These are phyloP conservation scores for Motacilla tschutschensis DNA, from an alignment of 2,113 vertebrate species.

Conservation along the genomic window DNA sequence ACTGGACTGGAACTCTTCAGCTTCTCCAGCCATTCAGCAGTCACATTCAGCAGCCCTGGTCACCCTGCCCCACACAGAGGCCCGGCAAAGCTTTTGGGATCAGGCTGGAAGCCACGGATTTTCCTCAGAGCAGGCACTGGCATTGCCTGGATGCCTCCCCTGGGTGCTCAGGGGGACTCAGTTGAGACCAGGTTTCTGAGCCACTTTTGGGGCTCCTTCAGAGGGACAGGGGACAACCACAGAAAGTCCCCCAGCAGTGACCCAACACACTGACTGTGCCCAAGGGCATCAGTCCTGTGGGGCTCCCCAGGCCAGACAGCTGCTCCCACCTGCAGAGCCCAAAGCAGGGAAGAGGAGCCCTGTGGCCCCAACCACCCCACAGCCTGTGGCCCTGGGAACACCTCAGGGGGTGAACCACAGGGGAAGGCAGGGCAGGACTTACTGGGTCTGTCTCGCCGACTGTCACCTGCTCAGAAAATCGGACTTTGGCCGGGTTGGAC, in stretches of 20 bases:
- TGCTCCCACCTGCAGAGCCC: background rate
- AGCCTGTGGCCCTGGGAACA: rapidly evolving
- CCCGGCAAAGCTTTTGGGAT: background rate
- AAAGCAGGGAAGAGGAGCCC: background rate
- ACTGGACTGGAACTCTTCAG: background rate
- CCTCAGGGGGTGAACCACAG: background rate
- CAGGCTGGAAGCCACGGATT: background rate
- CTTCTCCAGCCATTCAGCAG: background rate
- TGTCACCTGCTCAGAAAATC: conserved; percentile 96
- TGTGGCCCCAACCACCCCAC: rapidly evolving
- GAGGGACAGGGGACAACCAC: background rate
- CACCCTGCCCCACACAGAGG: background rate
- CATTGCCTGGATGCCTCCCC: background rate
- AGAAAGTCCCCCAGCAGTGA: background rate
- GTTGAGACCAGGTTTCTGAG: background rate
- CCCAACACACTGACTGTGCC: rapidly evolving
- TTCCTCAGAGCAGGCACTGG: background rate
- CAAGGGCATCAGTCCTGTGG: background rate
- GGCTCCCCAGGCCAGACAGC: background rate
- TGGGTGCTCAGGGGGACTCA: background rate
- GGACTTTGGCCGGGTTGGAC: conserved; percentile 92
- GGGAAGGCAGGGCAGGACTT: conserved; percentile 68
- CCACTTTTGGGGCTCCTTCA: background rate
- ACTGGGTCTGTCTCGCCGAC: conserved; percentile 92
- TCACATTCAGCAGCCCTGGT: background rate